Evolutionary conservation across 2,797 vertebrate genomes (phyloP), one percentile per base, ranked within the genome.

Genomic region (Epinephelus coioides): DNA sequence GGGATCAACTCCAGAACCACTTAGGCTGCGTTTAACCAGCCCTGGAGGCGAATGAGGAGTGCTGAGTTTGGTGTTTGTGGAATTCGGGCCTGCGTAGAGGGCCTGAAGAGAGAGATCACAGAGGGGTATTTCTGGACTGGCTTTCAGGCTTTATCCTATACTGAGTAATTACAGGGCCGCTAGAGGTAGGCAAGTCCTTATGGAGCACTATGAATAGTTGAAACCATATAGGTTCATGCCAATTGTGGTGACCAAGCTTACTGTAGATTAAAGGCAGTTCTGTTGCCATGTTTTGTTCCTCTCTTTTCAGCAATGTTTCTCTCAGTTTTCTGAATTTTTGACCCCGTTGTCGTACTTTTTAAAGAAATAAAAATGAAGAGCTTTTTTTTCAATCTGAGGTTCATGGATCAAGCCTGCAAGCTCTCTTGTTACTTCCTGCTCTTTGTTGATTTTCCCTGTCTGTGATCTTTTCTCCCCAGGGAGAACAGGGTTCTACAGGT

Each of bases 401-500:
- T 50, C 38, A 56, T 34, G 21, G 18, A 61, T 74, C 19, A 64
- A 51, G 27, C 57, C 13, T 34, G 8, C 34, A 25, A 51, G 73
- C 63, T 68, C 3, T 57, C 13, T 59, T 21, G 51, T 79, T 75
- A 83, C 57, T 59, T 76, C 63, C 72, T 49, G 6, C 18, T 64
- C 61, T 73, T 67, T 77, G 25, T 18, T 80, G 47, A 83, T 76
- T 11, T 64, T 54, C 34, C 53, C 59, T 74, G 46, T 65, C 38
- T 78, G 27, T 83, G 55, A 84, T 83, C 55, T 73, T 76, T 83
- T 78, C 50, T 81, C 56, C 73, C 68, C 85, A 99, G 98, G 98
- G 98, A 86, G 98, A 99, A 84, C 73, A 82, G 0, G 98, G 98
- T 74, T 89, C 98, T 1, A 96, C 95, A 49, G 98, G 98, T 73